Percentiles rank a stretch among this genome's conserved stretches.
These are phyloP conservation scores for Arion vulgaris DNA, from an alignment of 1,140 invertebrate genomes.

Conservation along the genomic window DNA sequence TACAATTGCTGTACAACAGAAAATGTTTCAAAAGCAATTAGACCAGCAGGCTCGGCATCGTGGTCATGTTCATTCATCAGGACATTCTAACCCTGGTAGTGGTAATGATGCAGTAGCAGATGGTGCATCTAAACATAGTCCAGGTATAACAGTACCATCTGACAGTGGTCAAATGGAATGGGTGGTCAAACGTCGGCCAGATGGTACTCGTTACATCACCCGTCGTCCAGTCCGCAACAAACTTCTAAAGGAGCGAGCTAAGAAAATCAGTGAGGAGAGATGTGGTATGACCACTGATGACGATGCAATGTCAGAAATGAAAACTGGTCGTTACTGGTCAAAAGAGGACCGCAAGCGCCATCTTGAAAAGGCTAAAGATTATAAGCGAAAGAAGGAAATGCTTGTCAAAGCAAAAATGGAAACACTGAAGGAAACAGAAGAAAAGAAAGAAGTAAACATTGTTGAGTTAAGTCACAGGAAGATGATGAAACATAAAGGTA, in stretches of 20 bases:
- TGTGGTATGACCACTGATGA: constrained; percentile 86
- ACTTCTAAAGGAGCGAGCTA: constrained; percentile 80
- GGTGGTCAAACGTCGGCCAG: constrained; percentile 85
- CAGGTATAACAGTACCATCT: constrained; percentile 51
- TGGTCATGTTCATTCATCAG: constrained; percentile 47
- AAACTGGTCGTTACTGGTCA: constrained; percentile 85
- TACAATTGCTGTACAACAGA: constrained; percentile 82
- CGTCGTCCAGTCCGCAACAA: constrained; percentile 81
- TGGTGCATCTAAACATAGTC: constrained; percentile 52
- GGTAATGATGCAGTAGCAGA: constrained; percentile 51
- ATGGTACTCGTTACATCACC: constrained; percentile 86
- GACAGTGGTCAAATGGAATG: constrained; percentile 78
- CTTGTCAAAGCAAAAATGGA: constrained; percentile 69
- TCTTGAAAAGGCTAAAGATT: constrained; percentile 80
- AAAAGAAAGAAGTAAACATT: constrained; percentile 70
- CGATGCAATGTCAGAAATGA: constrained; percentile 86
- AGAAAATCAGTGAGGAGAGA: constrained; percentile 81
- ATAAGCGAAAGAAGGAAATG: constrained; percentile 73
- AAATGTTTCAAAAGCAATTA: constrained; percentile 77
- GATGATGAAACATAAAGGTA: constrained; percentile 73
- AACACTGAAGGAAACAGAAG: constrained; percentile 69
- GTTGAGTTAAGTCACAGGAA: constrained; percentile 74
- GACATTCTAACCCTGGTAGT: constrained; percentile 30
- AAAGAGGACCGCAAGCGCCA: constrained; percentile 86
- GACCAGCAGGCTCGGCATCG: constrained; percentile 60